phyloP scores from a whole-genome alignment of 2,888 invertebrate genomes.

The Amiota minor region DNA sequence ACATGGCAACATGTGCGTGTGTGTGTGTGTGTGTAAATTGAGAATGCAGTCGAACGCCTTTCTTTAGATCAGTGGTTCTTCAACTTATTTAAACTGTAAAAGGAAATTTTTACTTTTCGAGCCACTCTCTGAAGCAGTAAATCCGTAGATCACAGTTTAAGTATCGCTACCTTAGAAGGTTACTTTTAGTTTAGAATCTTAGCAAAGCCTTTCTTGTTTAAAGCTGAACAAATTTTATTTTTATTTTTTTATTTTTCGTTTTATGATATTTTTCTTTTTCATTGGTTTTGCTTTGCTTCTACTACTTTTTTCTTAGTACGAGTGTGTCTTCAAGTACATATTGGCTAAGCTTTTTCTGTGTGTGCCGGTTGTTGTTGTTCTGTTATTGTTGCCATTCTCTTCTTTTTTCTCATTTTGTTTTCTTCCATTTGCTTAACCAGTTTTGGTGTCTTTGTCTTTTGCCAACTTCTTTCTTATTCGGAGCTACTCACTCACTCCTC shows the following conservation, averaged over 20 bases:
- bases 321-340: background rate
- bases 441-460: background rate
- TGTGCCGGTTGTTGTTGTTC: constrained; percentile 1
- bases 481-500: background rate
- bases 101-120: too few species aligned
- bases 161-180: too few species aligned
- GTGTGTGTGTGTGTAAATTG: too few species aligned
- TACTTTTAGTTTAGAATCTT: too few species aligned
- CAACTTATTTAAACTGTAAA: too few species aligned
- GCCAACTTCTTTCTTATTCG: background rate
- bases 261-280: constrained; percentile 33
- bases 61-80: background rate
- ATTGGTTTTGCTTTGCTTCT: constrained; percentile 8
- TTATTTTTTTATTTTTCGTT: constrained; percentile 28
- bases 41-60: too few species aligned
- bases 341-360: background rate
- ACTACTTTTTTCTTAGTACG: background rate
- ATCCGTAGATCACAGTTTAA: too few species aligned
- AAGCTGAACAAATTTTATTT: background rate
- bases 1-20: background rate
- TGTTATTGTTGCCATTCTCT: constrained; percentile 18
- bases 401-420: background rate
- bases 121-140: too few species aligned
- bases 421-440: background rate
- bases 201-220: constrained; percentile 4